Evolutionary conservation across 2,888 invertebrate species (phyloP).

Genomic region (Hirtodrosophila alboralis): DNA sequence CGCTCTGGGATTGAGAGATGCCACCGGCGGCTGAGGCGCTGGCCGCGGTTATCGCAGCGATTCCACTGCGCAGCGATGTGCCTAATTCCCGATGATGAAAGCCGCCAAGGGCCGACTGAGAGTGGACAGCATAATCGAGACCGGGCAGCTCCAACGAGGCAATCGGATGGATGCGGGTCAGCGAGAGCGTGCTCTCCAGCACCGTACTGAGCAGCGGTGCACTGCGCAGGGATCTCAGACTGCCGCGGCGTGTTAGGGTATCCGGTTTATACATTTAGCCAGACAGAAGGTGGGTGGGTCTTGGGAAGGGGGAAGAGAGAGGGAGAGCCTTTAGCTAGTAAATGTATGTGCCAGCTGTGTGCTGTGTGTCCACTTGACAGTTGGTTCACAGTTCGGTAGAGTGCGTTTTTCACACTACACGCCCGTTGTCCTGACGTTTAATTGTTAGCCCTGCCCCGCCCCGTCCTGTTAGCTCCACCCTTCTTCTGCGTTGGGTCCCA

Average conservation of each 20-base stretch:
- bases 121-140: conserved; percentile 83
- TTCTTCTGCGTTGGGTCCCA: conserved; percentile 5
- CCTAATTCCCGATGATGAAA: conserved; percentile 78
- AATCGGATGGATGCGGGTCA: conserved; percentile 84
- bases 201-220: conserved; percentile 84
- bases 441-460: conserved; percentile 22
- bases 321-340: no score
- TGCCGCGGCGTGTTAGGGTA: conserved; percentile 83
- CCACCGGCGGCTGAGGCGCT: conserved; percentile 64
- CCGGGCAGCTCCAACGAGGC: conserved; percentile 84
- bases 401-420: conserved; percentile 16
- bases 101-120: conserved; percentile 73
- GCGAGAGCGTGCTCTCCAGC: conserved; percentile 84
- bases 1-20: conserved; percentile 71
- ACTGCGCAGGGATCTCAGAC: conserved; percentile 84
- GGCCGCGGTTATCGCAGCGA: conserved; percentile 77
- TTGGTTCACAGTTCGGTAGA: neutral
- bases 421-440: conserved; percentile 15
- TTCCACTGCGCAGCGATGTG: conserved; percentile 78
- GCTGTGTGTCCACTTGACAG: conserved; percentile 10
- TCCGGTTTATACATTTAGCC: conserved; percentile 84
- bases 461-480: conserved; percentile 1
- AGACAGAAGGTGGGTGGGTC: no score
- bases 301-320: no score
- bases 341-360: no score